Evolutionary conservation across 2,888 invertebrate genomes (phyloP), one percentile per base, ranked within the genome.

Genomic region (Sialis lutaria): DNA sequence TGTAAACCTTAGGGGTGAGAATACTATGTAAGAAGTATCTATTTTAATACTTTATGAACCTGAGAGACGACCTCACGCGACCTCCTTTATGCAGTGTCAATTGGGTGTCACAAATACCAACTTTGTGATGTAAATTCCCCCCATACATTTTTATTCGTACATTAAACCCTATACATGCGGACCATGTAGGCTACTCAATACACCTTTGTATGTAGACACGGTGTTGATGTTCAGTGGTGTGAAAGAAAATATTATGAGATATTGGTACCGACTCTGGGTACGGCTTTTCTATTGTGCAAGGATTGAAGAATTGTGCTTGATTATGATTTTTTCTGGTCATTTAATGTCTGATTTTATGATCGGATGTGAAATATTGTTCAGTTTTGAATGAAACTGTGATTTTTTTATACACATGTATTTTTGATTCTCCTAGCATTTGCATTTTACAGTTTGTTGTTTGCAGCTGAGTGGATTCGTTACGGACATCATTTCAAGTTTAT

Each of bases 21-120:
- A 51, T 56, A 56, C 56, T 56, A 56, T 57, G 56, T 37, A 57
- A 59, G 58, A 60, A 61, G 64, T 64, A 64, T 64, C 63, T 63
- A 63, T 64, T 64, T 63, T 62, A 61, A 60, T 62, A 61, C 61
- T 63, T 61, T 58, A 60, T 64, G 61, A 64, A 64, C 61, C 58
- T 59, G 56, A 41, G 45, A 40, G 54, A 56, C 59, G 37, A 37
- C 63, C 61, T 62, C 64, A 64, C 64, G 64, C 63, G 65, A 64
- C 64, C 50, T 59, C 58, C 60, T 62, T 65, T 64, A 59, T 64
- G 55, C 58, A 56, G 56, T 59, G 64, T 65, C 65, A 65, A 65
- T 65, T 65, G 65, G 62, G 60, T 64, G 64, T 64, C 63, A 64
- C 64, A 64, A 65, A 65, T 64, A 61, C 60, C 61, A 51, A 54